A percentile compares a stretch with the other conserved stretches of the same genome.
Conservation (phyloP, 1,140 invertebrate genomes). For the Drosophila leontia region DNA sequence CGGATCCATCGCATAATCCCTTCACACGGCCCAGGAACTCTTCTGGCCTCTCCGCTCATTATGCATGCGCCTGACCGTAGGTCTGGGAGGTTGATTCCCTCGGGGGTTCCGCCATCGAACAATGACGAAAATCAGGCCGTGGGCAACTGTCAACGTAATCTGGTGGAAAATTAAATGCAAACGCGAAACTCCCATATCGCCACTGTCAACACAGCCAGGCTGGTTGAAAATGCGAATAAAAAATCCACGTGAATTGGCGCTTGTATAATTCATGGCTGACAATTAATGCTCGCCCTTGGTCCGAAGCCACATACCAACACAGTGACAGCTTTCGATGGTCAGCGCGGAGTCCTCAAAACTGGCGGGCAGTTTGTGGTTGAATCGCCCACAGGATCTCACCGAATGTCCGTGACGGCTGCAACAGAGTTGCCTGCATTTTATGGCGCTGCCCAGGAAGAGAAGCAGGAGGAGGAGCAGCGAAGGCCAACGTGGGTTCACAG, state of each 20-base stretch:
- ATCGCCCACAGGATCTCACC: constrained; percentile 10
- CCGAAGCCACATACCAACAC: constrained; percentile 21
- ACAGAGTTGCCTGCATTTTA: constrained; percentile 40
- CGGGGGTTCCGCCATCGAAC: constrained; percentile 29
- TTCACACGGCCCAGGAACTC: constrained; percentile 3
- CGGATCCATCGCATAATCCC: constrained; percentile 23
- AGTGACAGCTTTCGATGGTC: constrained; percentile 41
- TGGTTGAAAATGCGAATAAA: constrained; percentile 24
- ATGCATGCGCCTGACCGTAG: constrained; percentile 29
- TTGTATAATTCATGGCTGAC: constrained; percentile 68
- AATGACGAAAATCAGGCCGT: constrained; percentile 49
- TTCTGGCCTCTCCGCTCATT: constrained; percentile 24
- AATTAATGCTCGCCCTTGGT: constrained; percentile 12
- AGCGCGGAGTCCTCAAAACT: constrained; percentile 6
- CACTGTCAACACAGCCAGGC: constrained; percentile 30
- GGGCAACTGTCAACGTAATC: constrained; percentile 38
- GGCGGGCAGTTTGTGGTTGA: background rate
- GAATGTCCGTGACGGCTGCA: constrained; percentile 37
- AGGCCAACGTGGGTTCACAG: constrained; percentile 36
- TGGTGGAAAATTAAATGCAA: constrained; percentile 75
- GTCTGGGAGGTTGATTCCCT: constrained; percentile 9
- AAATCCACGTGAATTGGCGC: constrained; percentile 45
- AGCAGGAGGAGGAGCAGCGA: background rate
- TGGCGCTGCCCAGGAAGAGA: constrained; percentile 12
- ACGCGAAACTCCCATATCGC: constrained; percentile 27